Evolutionary conservation across 2,888 invertebrate species (phyloP).

Genomic region (Fabriciana adippe): DNA sequence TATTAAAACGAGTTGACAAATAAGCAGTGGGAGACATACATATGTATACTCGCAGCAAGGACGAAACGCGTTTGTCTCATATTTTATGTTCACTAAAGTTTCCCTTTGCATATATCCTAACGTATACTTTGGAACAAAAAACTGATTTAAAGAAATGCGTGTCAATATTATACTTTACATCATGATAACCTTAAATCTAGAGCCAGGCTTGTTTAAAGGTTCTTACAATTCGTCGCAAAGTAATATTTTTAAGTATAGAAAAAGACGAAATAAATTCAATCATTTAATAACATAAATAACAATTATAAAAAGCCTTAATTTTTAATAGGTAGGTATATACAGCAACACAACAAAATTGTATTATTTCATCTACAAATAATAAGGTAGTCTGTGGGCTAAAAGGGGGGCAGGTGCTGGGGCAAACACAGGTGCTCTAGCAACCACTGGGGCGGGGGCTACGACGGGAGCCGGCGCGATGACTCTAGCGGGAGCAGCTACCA

Average conservation of each 20-base stretch:
- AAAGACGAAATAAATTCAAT: conserved; percentile 46
- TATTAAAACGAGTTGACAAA: too few species aligned
- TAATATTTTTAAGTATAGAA: not conserved
- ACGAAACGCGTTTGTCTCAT: too few species aligned
- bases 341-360: conserved; percentile 75
- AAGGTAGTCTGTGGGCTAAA: conserved; percentile 60
- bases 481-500: conserved; percentile 52
- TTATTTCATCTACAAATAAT: conserved; percentile 74
- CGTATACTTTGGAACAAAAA: too few species aligned
- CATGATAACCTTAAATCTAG: too few species aligned
- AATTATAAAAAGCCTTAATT: conserved; percentile 60
- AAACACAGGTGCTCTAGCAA: conserved; percentile 49
- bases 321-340: conserved; percentile 48
- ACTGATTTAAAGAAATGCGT: too few species aligned
- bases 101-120: too few species aligned
- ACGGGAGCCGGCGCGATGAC: conserved; percentile 56
- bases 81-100: too few species aligned
- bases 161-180: too few species aligned
- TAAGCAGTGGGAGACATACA: too few species aligned
- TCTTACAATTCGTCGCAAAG: too few species aligned
- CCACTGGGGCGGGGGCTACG: conserved; percentile 49
- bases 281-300: conserved; percentile 73
- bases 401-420: conserved; percentile 47
- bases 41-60: too few species aligned
- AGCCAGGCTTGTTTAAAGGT: not conserved